Evolutionary conservation across 1,140 invertebrate genomes (phyloP).

Genomic region (Yoshiicerus persimilis): DNA sequence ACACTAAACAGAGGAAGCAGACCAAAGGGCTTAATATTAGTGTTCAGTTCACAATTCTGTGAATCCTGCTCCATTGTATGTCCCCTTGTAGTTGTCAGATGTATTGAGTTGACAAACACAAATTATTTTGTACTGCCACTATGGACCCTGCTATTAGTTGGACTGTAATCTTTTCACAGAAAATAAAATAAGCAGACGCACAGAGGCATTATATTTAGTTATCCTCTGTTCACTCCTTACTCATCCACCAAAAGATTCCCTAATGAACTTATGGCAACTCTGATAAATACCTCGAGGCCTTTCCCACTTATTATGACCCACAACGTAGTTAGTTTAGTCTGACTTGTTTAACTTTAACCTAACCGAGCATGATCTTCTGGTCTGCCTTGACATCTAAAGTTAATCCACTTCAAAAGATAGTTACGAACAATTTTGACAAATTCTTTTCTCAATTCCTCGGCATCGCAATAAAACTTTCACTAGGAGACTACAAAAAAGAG

Average conservation of each 20-base stretch:
- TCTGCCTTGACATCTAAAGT: background rate
- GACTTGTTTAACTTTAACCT: background rate
- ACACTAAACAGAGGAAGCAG: too few species aligned
- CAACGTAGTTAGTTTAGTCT: background rate
- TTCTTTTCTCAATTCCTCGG: background rate
- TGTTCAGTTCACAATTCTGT: too few species aligned
- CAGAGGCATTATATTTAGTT: background rate
- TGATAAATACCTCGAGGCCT: background rate
- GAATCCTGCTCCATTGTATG: too few species aligned
- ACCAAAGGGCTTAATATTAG: too few species aligned
- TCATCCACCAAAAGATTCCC: background rate
- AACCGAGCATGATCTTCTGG: background rate
- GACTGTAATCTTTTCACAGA: too few species aligned
- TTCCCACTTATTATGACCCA: background rate
- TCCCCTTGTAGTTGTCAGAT: too few species aligned
- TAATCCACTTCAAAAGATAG: background rate
- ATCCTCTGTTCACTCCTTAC: background rate
- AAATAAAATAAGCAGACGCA: too few species aligned
- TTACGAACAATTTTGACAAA: background rate
- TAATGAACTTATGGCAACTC: background rate
- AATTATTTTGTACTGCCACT: too few species aligned
- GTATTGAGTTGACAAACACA: too few species aligned
- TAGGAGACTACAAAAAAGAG: background rate
- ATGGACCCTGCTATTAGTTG: too few species aligned
- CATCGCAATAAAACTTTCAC: background rate